phyloP scores from a whole-genome alignment of 1,140 invertebrate species.

The Chionoecetes opilio region DNA sequence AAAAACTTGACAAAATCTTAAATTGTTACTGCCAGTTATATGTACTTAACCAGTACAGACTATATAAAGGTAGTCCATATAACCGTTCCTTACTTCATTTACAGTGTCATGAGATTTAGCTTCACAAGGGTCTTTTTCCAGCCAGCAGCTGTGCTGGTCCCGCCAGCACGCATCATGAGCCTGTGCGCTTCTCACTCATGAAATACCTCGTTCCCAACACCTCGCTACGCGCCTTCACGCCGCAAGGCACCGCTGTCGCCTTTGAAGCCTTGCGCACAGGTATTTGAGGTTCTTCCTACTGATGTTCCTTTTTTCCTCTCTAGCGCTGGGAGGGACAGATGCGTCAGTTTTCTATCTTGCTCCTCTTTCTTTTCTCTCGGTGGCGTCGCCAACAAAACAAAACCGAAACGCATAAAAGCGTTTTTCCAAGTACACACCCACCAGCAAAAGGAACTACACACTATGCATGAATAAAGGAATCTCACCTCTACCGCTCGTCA shows the following conservation, averaged over 20 bases:
- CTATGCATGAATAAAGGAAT: not conserved
- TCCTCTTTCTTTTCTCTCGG: not conserved
- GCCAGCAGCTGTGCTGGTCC: not conserved
- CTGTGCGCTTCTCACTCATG: not conserved
- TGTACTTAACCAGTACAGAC: too few relatives aligned
- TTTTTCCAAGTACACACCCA: not conserved
- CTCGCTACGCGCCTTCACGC: not conserved
- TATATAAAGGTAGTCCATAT: too few relatives aligned
- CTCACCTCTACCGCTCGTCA: not conserved
- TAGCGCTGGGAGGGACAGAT: not conserved
- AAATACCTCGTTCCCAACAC: not conserved
- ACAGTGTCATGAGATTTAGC: not conserved
- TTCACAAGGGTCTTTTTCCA: not conserved
- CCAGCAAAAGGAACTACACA: not conserved
- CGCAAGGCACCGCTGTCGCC: not conserved
- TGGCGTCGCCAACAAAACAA: constrained; percentile 2
- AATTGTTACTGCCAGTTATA: too few relatives aligned
- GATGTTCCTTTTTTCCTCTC: not conserved
- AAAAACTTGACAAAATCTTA: too few relatives aligned
- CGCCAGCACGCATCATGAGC: not conserved
- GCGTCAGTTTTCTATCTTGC: not conserved
- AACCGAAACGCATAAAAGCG: not conserved
- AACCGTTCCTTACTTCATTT: not conserved
- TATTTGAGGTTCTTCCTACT: constrained; percentile 10
- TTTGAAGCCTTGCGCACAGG: not conserved